Conservation (phyloP, 64 coral and sea anemone species). For the Pocillopora verrucosa region DNA sequence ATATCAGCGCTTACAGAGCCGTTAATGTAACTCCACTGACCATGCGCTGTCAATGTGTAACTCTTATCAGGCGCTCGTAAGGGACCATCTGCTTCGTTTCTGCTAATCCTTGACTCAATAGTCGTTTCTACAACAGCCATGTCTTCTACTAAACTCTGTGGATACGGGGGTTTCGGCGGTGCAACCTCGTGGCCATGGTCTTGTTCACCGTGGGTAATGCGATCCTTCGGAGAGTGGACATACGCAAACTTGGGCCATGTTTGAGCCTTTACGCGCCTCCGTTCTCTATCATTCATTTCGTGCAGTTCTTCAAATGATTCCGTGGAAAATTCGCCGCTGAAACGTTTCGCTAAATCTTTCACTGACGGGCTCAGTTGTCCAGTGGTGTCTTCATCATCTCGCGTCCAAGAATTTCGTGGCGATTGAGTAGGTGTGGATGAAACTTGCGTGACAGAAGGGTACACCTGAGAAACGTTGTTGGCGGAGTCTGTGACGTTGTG, state of each 20-base stretch:
- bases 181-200: not conserved
- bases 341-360: conserved; percentile 73
- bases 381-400: not conserved
- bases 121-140: conserved; percentile 28
- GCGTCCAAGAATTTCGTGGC: not conserved
- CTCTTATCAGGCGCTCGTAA: conserved; percentile 2
- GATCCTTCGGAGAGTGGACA: conserved; percentile 7
- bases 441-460: conserved; percentile 25
- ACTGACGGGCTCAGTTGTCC: conserved; percentile 46
- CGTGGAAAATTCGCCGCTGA: conserved; percentile 22
- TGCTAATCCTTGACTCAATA: conserved; percentile 8
- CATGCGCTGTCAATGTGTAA: not conserved
- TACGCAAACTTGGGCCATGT: conserved; percentile 78
- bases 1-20: conserved; percentile 24
- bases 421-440: not conserved
- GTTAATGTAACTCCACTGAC: not conserved
- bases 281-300: conserved; percentile 44
- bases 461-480: not conserved
- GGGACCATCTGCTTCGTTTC: not conserved
- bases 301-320: conserved; percentile 35
- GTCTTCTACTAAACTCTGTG: conserved; percentile 26
- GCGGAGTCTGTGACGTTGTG: conserved; percentile 19
- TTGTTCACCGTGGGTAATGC: not conserved
- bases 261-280: conserved; percentile 72
- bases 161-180: conserved; percentile 38